A percentile compares a stretch with the other conserved stretches of the same genome.
phyloP scores from a whole-genome alignment of 1,140 invertebrate genomes.

The Anastrepha ludens region DNA sequence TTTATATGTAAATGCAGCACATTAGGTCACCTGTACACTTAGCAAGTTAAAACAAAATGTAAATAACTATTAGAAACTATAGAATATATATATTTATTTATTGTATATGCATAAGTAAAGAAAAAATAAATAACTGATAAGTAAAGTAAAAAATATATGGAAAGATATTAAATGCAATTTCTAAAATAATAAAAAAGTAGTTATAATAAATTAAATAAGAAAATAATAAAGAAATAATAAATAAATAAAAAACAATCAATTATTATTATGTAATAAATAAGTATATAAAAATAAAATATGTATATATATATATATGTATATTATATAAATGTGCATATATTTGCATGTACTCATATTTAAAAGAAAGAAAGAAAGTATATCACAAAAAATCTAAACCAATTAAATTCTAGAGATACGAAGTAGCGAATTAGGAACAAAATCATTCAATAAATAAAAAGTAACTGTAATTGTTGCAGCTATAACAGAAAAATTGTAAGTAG shows the following conservation, averaged over 20 bases:
- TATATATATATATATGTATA: background rate
- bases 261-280: too few species aligned
- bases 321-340: too few species aligned
- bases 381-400: background rate
- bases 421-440: background rate
- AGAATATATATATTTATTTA: too few species aligned
- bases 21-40: conserved; percentile 17
- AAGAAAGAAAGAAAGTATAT: background rate
- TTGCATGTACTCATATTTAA: too few species aligned
- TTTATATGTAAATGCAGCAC: background rate
- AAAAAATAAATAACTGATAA: too few species aligned
- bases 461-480: conserved; percentile 33
- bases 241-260: too few species aligned
- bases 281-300: background rate
- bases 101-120: too few species aligned
- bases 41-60: background rate
- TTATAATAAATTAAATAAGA: background rate
- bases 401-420: background rate
- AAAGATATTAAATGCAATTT: too few species aligned
- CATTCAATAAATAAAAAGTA: background rate
- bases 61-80: too few species aligned
- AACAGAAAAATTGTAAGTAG: conserved; percentile 17
- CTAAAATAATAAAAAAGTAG: too few species aligned
- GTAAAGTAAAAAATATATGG: background rate
- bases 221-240: background rate